These are phyloP conservation scores for Dynastes tityus DNA, from an alignment of 2,888 invertebrate species.

Conservation along the genomic window DNA sequence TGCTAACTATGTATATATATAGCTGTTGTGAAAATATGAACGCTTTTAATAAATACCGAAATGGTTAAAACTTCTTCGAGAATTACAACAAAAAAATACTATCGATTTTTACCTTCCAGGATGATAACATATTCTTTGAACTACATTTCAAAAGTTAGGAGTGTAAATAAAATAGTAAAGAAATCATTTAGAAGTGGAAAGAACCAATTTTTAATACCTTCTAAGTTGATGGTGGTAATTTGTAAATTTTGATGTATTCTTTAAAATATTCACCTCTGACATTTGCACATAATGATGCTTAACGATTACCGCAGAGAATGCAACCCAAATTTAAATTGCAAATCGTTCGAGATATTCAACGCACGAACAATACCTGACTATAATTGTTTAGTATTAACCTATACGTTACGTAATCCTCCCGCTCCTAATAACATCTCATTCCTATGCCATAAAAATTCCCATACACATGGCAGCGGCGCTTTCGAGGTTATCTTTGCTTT, in stretches of 20 bases:
- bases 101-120: not conserved
- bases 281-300: slow-evolving; percentile 11
- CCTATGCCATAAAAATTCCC: not conserved
- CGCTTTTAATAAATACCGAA: not conserved
- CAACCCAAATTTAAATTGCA: slow-evolving; percentile 29
- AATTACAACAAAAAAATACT: not conserved
- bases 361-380: slow-evolving; percentile 10
- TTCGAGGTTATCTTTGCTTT: too few relatives aligned
- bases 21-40: slow-evolving; percentile 3
- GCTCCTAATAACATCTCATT: not conserved
- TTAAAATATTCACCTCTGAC: slow-evolving; percentile 22
- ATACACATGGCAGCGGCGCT: not conserved
- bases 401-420: not conserved
- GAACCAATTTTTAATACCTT: not conserved
- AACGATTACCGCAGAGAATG: slow-evolving; percentile 9
- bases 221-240: too few relatives aligned
- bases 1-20: not conserved
- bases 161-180: not conserved
- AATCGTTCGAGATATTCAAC: slow-evolving; percentile 23
- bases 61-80: not conserved
- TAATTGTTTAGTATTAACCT: not conserved
- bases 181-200: not conserved
- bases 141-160: too few relatives aligned
- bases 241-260: not conserved
- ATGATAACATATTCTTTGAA: too few relatives aligned